Percentiles rank a stretch among this genome's conserved stretches.
These are phyloP conservation scores for Drosophila guanche DNA, from an alignment of 1,140 invertebrate species.

Conservation along the genomic window DNA sequence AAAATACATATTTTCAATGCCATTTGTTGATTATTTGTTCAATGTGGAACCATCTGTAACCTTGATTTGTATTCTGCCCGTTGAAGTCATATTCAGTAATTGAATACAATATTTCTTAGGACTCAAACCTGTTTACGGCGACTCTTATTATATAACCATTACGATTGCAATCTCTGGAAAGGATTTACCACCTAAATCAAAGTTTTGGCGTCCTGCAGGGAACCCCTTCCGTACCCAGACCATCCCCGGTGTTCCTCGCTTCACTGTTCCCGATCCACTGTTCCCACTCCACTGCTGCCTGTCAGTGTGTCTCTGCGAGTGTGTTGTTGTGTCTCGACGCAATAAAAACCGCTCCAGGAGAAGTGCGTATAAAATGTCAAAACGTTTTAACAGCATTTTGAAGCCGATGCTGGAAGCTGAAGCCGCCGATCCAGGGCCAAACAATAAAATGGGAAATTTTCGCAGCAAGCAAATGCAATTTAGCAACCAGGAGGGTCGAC, in stretches of 20 bases:
- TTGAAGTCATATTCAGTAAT: no score
- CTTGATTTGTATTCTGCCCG: no score
- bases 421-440: conserved; percentile 35
- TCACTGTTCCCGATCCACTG: background rate
- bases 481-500: conserved; percentile 56
- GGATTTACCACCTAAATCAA: conserved; percentile 68
- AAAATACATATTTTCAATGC: no score
- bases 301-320: background rate
- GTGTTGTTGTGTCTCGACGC: conserved; percentile 17
- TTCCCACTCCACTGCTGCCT: conserved; percentile 14
- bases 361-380: conserved; percentile 76
- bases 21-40: no score
- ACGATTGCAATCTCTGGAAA: conserved; percentile 32
- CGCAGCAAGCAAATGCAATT: conserved; percentile 77
- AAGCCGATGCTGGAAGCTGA: conserved; percentile 12
- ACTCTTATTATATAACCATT: conserved; percentile 35
- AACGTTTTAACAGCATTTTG: conserved; percentile 64
- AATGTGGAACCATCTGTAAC: no score
- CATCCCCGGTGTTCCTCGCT: background rate
- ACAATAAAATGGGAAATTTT: conserved; percentile 61
- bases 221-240: conserved; percentile 63
- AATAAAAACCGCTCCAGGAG: conserved; percentile 54
- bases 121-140: background rate
- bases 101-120: no score
- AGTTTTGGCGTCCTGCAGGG: conserved; percentile 54